These are phyloP conservation scores for Amiota mariae DNA, from an alignment of 2,888 invertebrate species.

Conservation along the genomic window DNA sequence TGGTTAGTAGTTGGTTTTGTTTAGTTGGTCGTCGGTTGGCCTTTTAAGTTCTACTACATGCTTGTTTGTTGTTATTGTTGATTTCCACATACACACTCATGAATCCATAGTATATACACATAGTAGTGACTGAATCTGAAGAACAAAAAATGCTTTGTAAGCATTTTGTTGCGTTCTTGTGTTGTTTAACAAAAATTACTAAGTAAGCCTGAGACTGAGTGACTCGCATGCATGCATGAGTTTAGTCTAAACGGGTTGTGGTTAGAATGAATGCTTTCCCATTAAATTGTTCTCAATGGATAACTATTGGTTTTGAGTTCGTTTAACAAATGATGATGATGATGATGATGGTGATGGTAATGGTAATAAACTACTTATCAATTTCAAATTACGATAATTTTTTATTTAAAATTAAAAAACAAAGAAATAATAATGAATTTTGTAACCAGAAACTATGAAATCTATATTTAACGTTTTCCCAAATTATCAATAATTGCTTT, in stretches of 20 bases:
- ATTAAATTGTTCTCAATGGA: too few relatives aligned
- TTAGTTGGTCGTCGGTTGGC: constrained; percentile 21
- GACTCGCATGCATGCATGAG: constrained; percentile 1
- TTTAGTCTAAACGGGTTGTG: neutral
- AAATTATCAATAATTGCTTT: constrained; percentile 74
- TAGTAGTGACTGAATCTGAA: neutral
- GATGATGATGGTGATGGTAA: too few relatives aligned
- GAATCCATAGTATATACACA: neutral
- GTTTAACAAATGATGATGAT: too few relatives aligned
- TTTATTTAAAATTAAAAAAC: too few relatives aligned
- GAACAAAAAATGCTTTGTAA: constrained; percentile 1
- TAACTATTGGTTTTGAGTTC: too few relatives aligned
- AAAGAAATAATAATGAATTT: too few relatives aligned
- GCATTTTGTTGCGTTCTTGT: neutral
- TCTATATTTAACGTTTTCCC: too few relatives aligned
- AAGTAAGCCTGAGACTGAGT: constrained; percentile 1
- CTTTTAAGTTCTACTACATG: constrained; percentile 15
- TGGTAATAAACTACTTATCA: too few relatives aligned
- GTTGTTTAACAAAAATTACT: neutral
- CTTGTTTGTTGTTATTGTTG: constrained; percentile 12
- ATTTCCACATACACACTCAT: neutral
- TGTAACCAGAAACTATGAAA: too few relatives aligned
- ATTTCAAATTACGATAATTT: too few relatives aligned
- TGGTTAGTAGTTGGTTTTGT: constrained; percentile 26
- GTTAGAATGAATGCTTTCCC: neutral